These are phyloP conservation scores for Axea sp. DNA, from an alignment of 2,888 invertebrate genomes.

Conservation along the genomic window DNA sequence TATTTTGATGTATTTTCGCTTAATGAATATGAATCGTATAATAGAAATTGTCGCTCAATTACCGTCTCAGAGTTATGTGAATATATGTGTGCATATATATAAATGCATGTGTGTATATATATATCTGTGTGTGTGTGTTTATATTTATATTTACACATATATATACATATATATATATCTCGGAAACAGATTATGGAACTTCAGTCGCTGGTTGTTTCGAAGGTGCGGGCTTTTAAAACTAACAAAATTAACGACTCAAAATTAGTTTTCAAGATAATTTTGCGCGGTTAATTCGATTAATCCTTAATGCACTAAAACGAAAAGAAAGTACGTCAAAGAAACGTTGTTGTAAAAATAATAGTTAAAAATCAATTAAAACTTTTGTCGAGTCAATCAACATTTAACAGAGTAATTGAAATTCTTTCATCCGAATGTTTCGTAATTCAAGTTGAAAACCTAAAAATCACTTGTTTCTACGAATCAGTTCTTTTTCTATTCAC, in stretches of 20 bases:
- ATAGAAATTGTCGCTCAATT: slow-evolving; percentile 56
- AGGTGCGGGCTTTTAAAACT: slow-evolving; percentile 50
- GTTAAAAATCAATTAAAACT: slow-evolving; percentile 7
- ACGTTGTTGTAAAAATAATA: too few relatives aligned
- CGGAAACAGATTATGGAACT: slow-evolving; percentile 53
- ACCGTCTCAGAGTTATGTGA: slow-evolving; percentile 44
- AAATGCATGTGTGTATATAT: too few relatives aligned
- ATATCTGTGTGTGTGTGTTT: too few relatives aligned
- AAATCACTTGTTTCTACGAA: slow-evolving; percentile 14
- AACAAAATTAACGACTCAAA: slow-evolving; percentile 53
- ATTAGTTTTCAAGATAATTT: slow-evolving; percentile 47
- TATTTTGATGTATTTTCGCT: slow-evolving; percentile 38
- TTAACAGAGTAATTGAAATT: neutral
- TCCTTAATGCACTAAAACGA: slow-evolving; percentile 12
- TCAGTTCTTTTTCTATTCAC: neutral
- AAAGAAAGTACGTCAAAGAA: too few relatives aligned
- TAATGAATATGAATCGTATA: slow-evolving; percentile 47
- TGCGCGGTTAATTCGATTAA: slow-evolving; percentile 40
- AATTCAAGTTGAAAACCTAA: neutral
- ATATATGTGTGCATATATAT: too few relatives aligned
- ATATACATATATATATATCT: slow-evolving; percentile 36
- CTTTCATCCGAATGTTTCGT: neutral
- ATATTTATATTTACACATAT: too few relatives aligned
- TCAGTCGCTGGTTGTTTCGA: slow-evolving; percentile 20
- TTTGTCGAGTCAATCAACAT: slow-evolving; percentile 5